phyloP scores from a whole-genome alignment of 2,113 vertebrate genomes.

The Pseudorasbora parva region DNA sequence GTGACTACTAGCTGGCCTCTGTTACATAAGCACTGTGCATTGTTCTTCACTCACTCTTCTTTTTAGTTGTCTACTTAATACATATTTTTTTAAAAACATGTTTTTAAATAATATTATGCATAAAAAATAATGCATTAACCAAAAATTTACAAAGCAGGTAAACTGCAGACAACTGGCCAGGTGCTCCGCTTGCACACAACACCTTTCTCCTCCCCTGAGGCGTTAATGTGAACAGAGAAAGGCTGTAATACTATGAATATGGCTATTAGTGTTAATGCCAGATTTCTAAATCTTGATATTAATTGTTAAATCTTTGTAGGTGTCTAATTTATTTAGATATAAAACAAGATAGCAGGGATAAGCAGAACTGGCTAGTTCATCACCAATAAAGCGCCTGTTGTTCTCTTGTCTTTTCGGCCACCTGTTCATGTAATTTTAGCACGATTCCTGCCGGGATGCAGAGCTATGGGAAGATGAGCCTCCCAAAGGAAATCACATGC shows the following conservation, averaged over 20 bases:
- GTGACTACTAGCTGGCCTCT: no score
- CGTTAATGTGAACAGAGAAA: neutral
- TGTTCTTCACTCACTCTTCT: no score
- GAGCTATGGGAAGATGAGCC: conserved; percentile 32
- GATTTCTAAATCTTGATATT: neutral
- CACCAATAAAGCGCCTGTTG: conserved; percentile 10
- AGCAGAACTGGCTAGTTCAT: conserved; percentile 36
- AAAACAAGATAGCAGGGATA: conserved; percentile 35
- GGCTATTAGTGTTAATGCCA: conserved; percentile 3
- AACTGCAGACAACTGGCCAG: no score
- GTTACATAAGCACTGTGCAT: no score
- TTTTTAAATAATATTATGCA: no score
- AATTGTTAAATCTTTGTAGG: conserved; percentile 27
- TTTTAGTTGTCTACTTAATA: no score
- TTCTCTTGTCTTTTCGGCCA: conserved; percentile 45
- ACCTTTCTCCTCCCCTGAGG: no score
- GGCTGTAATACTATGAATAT: neutral
- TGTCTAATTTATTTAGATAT: conserved; percentile 37
- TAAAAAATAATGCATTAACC: no score
- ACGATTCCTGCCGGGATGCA: conserved; percentile 31
- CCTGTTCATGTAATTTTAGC: conserved; percentile 59
- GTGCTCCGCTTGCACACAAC: no score
- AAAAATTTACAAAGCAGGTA: no score
- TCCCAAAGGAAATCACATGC: conserved; percentile 45
- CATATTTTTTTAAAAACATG: no score